Conservation (phyloP, 2,113 vertebrate species). For the Hippocampus guttulatus region DNA sequence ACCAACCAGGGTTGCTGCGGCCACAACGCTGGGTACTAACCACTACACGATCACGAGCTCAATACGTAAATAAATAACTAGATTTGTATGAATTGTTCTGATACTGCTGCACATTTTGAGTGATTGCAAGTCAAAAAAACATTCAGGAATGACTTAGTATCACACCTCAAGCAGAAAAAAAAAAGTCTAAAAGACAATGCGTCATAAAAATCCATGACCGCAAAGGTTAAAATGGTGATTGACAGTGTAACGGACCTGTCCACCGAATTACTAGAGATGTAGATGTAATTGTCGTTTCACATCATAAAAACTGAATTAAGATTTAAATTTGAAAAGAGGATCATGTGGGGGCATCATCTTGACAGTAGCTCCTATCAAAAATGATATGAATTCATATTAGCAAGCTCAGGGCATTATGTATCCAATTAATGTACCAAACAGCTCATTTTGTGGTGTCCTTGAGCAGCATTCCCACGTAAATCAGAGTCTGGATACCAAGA, state of each 20-base stretch:
- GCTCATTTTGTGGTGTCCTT: constrained; percentile 38
- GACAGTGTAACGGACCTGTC: not conserved
- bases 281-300: not conserved
- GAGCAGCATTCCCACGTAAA: constrained; percentile 31
- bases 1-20: no score
- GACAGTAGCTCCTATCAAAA: constrained; percentile 11
- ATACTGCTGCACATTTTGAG: no score
- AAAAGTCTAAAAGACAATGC: no score
- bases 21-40: no score
- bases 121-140: no score
- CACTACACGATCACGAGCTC: no score
- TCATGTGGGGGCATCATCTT: constrained; percentile 10
- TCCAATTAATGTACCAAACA: constrained; percentile 8
- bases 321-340: not conserved
- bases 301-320: not conserved
- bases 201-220: no score
- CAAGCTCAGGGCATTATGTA: not conserved
- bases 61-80: no score
- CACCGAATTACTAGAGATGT: not conserved
- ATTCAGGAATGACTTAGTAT: no score
- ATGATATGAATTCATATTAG: constrained; percentile 13
- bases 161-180: no score
- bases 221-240: not conserved
- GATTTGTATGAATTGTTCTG: no score
- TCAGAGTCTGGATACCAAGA: constrained; percentile 27